A percentile compares a stretch with the other conserved stretches of the same genome.
phyloP scores from a whole-genome alignment of 2,797 vertebrate genomes.

The Sebastiscus tertius region DNA sequence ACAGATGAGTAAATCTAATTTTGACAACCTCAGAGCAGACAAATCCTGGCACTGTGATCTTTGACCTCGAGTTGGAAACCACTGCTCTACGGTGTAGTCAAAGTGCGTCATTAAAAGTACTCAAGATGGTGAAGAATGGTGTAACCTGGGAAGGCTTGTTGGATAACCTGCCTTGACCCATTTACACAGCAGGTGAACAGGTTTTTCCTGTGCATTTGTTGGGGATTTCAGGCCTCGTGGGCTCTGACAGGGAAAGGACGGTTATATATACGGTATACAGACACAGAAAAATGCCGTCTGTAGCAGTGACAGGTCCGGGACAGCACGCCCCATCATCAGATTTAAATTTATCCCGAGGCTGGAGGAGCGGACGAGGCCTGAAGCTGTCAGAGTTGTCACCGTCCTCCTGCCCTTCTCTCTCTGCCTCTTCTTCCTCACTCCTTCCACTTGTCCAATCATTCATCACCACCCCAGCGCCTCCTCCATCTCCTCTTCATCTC shows the following conservation, averaged over 20 bases:
- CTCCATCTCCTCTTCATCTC: conserved; percentile 37
- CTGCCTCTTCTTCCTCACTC: conserved; percentile 22
- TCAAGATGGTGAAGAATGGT: neutral
- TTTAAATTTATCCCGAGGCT: conserved; percentile 68
- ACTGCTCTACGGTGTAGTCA: neutral
- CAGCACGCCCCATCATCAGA: conserved; percentile 45
- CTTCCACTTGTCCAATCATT: conserved; percentile 47
- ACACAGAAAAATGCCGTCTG: conserved; percentile 14
- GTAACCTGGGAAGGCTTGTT: neutral
- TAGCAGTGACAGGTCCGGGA: conserved; percentile 23
- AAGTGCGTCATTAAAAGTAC: neutral
- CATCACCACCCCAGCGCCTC: conserved; percentile 42
- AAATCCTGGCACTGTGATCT: too few relatives aligned
- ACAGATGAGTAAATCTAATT: too few relatives aligned
- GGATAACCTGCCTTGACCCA: neutral
- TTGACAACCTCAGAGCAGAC: too few relatives aligned
- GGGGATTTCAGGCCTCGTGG: neutral
- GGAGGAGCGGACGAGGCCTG: conserved; percentile 40
- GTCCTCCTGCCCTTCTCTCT: conserved; percentile 25
- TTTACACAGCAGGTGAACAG: neutral
- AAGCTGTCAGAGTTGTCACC: conserved; percentile 69
- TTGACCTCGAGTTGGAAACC: too few relatives aligned
- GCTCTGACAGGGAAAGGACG: neutral
- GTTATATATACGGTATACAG: neutral
- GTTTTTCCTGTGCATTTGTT: neutral